Evolutionary conservation across 2,888 invertebrate genomes (phyloP), one percentile per base, ranked within the genome.

Genomic region (Xestia c-nigrum): DNA sequence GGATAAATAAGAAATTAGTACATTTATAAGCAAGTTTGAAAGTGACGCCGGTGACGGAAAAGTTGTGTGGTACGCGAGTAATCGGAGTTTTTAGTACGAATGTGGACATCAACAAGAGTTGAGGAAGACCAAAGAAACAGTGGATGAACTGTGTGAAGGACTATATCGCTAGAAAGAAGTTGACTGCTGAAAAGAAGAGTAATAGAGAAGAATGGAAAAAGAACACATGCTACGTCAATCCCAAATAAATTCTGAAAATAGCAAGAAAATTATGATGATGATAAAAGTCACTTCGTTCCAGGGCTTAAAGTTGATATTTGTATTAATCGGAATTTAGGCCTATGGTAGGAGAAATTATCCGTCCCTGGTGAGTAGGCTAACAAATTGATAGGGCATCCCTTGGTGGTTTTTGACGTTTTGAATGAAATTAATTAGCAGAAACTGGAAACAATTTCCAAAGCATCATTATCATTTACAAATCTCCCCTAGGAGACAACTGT

Each of bases 271-370:
- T 0, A 19, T 52, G 21, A 3, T 46, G 46, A 47, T 47, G 47
- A 47, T 47, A 16, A 47, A 5, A 16, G 1, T 6, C 47, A 5
- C 16, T 16, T 21, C 0, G 6, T 9, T 52, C 21, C 52, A 10
- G n/a, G 4, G 10, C n/a, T 9, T 52, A 9, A 52, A 10, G 31
- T 66, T 65, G 72, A 70, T n/a, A 40, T 24, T 71, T 66, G 55
- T 69, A 21, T 78, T 40, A 72, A 78, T 70, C 61, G 61, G 24
- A 66, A 47, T 70, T 70, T 2, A 50, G 31, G 57, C 16, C 24
- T 14, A 4, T 40, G 19, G 31, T 55, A 38, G 7, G 19, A 46
- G 61, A 50, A 61, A 16, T 46, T 47, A 77, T 57, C 21, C 16
- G 19, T 43, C 40, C 12, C 67, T n/a, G 12, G 16, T 6, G 47